phyloP scores from a whole-genome alignment of 1,140 invertebrate genomes.

The Drosophila chauvacae region DNA sequence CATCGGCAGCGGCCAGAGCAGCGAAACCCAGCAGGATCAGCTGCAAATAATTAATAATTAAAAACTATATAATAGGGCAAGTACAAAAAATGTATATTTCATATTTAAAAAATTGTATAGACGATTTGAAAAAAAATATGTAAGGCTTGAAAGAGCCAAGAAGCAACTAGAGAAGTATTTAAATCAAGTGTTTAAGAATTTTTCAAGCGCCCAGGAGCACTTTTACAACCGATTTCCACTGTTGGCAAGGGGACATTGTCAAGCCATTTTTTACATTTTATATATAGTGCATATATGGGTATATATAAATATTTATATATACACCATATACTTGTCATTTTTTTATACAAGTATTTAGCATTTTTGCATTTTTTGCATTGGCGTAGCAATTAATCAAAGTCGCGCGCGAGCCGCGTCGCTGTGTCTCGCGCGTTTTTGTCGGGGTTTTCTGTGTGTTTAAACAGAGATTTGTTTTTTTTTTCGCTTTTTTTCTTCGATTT shows the following conservation, averaged over 20 bases:
- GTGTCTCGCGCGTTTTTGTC: constrained; percentile 55
- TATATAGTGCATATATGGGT: neutral
- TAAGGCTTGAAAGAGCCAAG: too few relatives aligned
- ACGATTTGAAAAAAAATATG: too few relatives aligned
- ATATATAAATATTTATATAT: constrained; percentile 3
- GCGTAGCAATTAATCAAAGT: constrained; percentile 68
- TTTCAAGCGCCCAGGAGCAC: neutral
- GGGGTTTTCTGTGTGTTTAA: constrained; percentile 13
- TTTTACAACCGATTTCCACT: neutral
- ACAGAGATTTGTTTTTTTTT: constrained; percentile 13
- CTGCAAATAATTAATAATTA: constrained; percentile 1
- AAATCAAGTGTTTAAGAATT: too few relatives aligned
- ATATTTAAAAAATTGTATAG: too few relatives aligned
- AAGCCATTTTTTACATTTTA: neutral
- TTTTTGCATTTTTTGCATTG: constrained; percentile 40
- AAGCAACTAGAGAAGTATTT: too few relatives aligned
- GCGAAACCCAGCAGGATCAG: constrained; percentile 72
- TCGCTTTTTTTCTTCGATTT: constrained; percentile 13
- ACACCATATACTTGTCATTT: constrained; percentile 6
- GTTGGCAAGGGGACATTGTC: constrained; percentile 13
- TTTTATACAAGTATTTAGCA: neutral
- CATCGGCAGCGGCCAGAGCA: constrained; percentile 66
- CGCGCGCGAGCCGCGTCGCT: constrained; percentile 63
- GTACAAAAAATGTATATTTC: too few relatives aligned
- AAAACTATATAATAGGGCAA: too few relatives aligned